phyloP scores from a whole-genome alignment of 1,140 invertebrate genomes.

The Macrocentrus cingulum region DNA sequence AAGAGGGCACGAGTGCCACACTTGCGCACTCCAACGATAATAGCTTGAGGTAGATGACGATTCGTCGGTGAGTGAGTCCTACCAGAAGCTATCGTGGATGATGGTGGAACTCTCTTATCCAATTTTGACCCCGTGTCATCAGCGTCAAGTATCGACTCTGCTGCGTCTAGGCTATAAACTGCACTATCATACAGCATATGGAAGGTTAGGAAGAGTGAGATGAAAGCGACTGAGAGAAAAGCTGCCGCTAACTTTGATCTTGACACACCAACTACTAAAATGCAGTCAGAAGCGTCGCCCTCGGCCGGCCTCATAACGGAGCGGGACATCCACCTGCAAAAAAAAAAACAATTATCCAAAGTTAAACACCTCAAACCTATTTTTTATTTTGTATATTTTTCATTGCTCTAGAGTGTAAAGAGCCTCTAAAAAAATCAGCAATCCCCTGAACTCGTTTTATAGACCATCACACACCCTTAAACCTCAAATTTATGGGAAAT shows the following conservation, averaged over 20 bases:
- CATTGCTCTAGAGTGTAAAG: too few species aligned
- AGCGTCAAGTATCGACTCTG: constrained; percentile 41
- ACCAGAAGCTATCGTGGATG: constrained; percentile 47
- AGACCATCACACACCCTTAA: too few species aligned
- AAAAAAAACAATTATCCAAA: too few species aligned
- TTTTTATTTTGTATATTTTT: too few species aligned
- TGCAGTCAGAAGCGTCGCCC: constrained; percentile 76
- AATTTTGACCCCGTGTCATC: constrained; percentile 35
- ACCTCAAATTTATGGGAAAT: too few species aligned
- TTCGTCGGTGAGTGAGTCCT: constrained; percentile 53
- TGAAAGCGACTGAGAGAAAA: constrained; percentile 73
- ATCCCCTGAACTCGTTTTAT: too few species aligned
- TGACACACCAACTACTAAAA: constrained; percentile 75
- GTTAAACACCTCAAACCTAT: too few species aligned
- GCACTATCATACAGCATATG: constrained; percentile 81
- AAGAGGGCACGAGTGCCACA: constrained; percentile 90
- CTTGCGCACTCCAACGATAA: constrained; percentile 93
- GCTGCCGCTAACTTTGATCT: constrained; percentile 77
- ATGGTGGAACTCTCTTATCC: constrained; percentile 29
- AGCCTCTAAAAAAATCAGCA: too few species aligned
- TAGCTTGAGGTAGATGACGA: constrained; percentile 71
- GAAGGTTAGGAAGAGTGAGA: constrained; percentile 78
- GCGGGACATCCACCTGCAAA: constrained; percentile 73
- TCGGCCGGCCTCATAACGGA: constrained; percentile 75
- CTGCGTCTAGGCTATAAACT: constrained; percentile 75